Evolutionary conservation across 1,140 invertebrate species (phyloP).

Genomic region (Melipona quadrifasciata): DNA sequence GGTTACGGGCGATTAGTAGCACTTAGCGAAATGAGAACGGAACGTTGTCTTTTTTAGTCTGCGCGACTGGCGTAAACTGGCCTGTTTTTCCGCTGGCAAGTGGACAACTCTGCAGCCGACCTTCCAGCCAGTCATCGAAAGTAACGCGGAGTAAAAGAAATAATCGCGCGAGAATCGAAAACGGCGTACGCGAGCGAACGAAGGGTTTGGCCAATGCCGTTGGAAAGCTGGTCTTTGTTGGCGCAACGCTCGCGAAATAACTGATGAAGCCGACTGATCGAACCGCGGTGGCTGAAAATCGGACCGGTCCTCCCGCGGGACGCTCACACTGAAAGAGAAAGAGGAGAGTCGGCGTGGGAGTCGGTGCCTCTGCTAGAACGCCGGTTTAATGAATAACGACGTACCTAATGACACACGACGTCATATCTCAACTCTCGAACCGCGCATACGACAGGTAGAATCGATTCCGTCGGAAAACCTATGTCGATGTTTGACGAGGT

Average conservation of each 20-base stretch:
- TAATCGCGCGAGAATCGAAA: neutral
- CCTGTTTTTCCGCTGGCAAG: too few relatives aligned
- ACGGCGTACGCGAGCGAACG: neutral
- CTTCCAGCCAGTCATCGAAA: neutral
- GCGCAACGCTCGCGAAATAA: conserved; percentile 4
- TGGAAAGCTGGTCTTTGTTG: neutral
- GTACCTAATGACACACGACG: conserved; percentile 69
- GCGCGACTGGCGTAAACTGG: neutral
- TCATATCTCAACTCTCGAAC: conserved; percentile 56
- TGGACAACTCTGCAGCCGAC: neutral
- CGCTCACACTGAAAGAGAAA: conserved; percentile 6
- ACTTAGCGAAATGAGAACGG: conserved; percentile 9
- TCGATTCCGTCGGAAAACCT: conserved; percentile 56
- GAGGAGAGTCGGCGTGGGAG: neutral
- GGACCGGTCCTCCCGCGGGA: neutral
- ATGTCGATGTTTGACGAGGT: conserved; percentile 59
- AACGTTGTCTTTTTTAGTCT: neutral
- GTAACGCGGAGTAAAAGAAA: neutral
- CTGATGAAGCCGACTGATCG: conserved; percentile 15
- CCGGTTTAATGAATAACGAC: conserved; percentile 73
- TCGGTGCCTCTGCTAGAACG: conserved; percentile 57
- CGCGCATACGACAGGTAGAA: conserved; percentile 48
- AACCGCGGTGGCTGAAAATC: neutral
- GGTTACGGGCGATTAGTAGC: neutral
- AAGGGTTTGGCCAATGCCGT: neutral